Evolutionary conservation across 1,140 invertebrate genomes (phyloP).

Genomic region (Ectropis grisescens): DNA sequence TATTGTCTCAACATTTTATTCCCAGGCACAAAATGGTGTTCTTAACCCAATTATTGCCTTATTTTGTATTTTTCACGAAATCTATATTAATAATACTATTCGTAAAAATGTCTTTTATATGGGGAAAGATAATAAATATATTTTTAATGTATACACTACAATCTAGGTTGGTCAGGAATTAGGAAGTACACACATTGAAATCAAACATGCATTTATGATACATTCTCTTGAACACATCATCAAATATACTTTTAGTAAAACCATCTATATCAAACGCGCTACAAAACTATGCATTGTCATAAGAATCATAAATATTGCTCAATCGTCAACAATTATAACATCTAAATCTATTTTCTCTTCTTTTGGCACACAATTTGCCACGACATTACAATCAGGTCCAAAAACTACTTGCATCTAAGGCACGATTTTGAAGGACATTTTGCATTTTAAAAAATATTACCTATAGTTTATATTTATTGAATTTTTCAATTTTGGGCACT

Average conservation of each 20-base stretch:
- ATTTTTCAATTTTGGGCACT: no score
- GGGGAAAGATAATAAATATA: slow-evolving; percentile 64
- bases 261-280: no score
- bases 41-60: slow-evolving; percentile 56
- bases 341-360: background rate
- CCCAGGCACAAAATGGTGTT: slow-evolving; percentile 61
- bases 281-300: no score
- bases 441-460: no score
- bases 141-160: slow-evolving; percentile 35
- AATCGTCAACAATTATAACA: no score
- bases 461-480: no score
- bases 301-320: no score
- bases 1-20: slow-evolving; percentile 51
- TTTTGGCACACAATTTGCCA: slow-evolving; percentile 27
- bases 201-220: no score
- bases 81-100: slow-evolving; percentile 69
- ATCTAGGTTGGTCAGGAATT: slow-evolving; percentile 60
- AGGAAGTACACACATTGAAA: slow-evolving; percentile 58
- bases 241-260: no score
- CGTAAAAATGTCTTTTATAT: slow-evolving; percentile 68
- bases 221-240: background rate
- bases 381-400: slow-evolving; percentile 4
- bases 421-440: slow-evolving; percentile 43
- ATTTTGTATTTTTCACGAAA: slow-evolving; percentile 35
- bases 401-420: slow-evolving; percentile 42